Evolutionary conservation across 2,113 vertebrate genomes (phyloP).

Genomic region (Oceanites oceanicus): DNA sequence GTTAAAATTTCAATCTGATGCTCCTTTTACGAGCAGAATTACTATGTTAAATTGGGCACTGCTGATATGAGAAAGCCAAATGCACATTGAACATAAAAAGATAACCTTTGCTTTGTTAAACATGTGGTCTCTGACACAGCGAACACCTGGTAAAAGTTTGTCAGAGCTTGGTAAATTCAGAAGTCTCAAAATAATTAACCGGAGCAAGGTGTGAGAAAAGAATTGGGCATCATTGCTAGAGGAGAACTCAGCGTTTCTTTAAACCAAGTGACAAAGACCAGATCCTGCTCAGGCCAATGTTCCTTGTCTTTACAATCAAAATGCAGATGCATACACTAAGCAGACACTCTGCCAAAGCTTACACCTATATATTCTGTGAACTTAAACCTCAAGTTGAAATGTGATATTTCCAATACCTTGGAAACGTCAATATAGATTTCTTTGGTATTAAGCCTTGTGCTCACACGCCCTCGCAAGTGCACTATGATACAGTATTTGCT

Average conservation of each 20-base stretch:
- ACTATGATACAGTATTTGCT: neutral
- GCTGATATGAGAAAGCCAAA: neutral
- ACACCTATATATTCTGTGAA: neutral
- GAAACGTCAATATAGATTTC: neutral
- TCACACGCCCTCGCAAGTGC: neutral
- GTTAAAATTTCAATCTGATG: neutral
- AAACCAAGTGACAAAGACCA: neutral
- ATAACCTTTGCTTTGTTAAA: neutral
- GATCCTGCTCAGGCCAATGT: neutral
- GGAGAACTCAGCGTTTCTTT: neutral
- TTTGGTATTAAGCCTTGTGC: neutral
- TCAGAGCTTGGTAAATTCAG: neutral
- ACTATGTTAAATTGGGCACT: neutral
- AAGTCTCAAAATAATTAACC: neutral
- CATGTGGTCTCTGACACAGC: accelerated
- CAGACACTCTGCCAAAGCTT: neutral
- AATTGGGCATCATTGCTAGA: neutral
- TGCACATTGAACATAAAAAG: neutral
- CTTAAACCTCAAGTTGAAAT: neutral
- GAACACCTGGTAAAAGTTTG: neutral
- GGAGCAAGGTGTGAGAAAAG: neutral
- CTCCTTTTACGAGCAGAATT: neutral
- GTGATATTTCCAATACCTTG: neutral
- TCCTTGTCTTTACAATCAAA: neutral
- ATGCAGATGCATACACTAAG: neutral